A percentile compares a stretch with the other conserved stretches of the same genome.
phyloP scores from a whole-genome alignment of 2,797 vertebrate species.

The Halcyon smyrnensis region DNA sequence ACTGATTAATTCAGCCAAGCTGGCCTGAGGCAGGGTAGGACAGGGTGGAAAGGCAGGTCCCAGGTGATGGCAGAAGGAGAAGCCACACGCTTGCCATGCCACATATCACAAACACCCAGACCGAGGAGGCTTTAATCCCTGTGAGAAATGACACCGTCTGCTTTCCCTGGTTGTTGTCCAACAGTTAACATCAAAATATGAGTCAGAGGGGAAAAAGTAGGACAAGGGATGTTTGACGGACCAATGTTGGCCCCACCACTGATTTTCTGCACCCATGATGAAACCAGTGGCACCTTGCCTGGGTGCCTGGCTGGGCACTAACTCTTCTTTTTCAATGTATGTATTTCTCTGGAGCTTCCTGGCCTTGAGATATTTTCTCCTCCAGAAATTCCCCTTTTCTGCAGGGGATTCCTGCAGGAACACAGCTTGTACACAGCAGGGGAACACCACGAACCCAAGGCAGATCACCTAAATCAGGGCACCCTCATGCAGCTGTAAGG shows the following conservation, averaged over 20 bases:
- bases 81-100: not conserved
- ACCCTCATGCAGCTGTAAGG: not conserved
- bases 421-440: not conserved
- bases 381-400: not conserved
- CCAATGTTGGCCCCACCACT: not conserved
- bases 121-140: not conserved
- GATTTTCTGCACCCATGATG: not conserved
- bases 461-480: rapidly evolving
- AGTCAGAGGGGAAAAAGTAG: not conserved
- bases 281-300: not conserved
- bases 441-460: not conserved
- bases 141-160: not conserved
- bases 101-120: not conserved
- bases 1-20: no score
- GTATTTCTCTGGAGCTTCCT: not conserved
- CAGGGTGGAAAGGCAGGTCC: not conserved
- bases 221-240: not conserved
- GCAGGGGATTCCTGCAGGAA: not conserved
- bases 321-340: not conserved
- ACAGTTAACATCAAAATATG: not conserved
- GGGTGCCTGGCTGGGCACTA: not conserved
- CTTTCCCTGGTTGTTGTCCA: not conserved
- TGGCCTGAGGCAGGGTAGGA: not conserved
- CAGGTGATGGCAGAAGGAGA: not conserved
- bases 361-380: not conserved